These are phyloP conservation scores for Quadroppia sp. DNA, from an alignment of 2,888 invertebrate species.

Conservation along the genomic window DNA sequence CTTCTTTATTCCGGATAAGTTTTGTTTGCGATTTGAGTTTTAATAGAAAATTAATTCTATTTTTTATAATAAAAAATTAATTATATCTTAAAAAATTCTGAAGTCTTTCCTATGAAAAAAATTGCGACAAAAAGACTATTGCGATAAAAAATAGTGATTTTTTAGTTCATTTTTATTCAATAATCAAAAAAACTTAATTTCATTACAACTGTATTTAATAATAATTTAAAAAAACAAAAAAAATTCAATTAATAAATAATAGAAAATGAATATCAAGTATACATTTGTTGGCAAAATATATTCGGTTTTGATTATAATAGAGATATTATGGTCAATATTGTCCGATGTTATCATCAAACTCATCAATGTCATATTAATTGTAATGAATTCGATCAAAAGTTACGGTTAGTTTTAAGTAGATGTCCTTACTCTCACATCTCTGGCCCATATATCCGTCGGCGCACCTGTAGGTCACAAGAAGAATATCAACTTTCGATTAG, in stretches of 20 bases:
- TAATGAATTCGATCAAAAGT: slow-evolving; percentile 29
- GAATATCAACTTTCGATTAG: not conserved
- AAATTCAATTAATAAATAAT: slow-evolving; percentile 26
- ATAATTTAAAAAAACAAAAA: slow-evolving; percentile 23
- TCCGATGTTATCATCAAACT: not conserved
- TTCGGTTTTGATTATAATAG: too few relatives aligned
- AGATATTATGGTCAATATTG: too few relatives aligned
- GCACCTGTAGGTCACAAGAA: slow-evolving; percentile 61
- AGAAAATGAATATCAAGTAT: not conserved
- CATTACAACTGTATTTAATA: not conserved
- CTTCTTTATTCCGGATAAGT: too few relatives aligned
- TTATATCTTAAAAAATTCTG: too few relatives aligned
- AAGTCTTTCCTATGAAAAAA: too few relatives aligned
- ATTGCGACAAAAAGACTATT: not conserved
- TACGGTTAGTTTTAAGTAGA: slow-evolving; percentile 50
- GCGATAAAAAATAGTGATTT: slow-evolving; percentile 1
- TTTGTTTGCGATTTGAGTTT: too few relatives aligned
- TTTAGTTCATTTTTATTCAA: not conserved
- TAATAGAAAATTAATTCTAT: too few relatives aligned
- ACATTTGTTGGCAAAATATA: too few relatives aligned
- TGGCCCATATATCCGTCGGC: slow-evolving; percentile 73
- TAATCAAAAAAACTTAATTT: slow-evolving; percentile 1
- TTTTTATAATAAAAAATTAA: too few relatives aligned
- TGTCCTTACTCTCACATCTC: slow-evolving; percentile 74
- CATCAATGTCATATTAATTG: not conserved